These are phyloP conservation scores for Cydia splendana DNA, from an alignment of 1,140 invertebrate genomes.

Conservation along the genomic window DNA sequence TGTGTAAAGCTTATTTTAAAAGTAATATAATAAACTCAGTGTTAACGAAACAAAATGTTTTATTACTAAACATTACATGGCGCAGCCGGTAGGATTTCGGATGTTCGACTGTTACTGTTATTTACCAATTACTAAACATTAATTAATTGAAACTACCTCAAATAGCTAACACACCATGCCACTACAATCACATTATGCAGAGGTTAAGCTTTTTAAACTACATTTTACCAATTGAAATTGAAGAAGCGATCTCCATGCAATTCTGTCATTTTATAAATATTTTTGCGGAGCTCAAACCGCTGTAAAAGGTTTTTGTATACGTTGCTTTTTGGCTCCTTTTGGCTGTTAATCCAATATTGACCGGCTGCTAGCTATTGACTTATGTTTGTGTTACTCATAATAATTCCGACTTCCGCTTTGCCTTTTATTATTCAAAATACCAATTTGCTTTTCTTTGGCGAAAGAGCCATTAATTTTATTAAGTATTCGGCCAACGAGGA, in stretches of 20 bases:
- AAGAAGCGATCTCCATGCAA: conserved; percentile 51
- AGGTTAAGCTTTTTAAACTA: too few relatives aligned
- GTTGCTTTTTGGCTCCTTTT: conserved; percentile 79
- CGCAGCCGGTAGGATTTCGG: too few relatives aligned
- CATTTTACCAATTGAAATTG: neutral
- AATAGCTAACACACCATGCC: too few relatives aligned
- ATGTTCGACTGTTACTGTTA: too few relatives aligned
- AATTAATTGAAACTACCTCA: too few relatives aligned
- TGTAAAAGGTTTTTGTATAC: conserved; percentile 80
- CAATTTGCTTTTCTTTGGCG: conserved; percentile 71
- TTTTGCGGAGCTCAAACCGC: conserved; percentile 73
- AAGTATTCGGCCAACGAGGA: conserved; percentile 43
- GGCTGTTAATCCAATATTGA: conserved; percentile 78
- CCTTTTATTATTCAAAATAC: conserved; percentile 80
- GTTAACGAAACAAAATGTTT: too few relatives aligned
- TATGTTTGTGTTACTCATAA: conserved; percentile 78
- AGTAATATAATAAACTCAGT: too few relatives aligned
- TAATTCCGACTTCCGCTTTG: conserved; percentile 63
- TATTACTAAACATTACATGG: too few relatives aligned
- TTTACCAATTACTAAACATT: too few relatives aligned
- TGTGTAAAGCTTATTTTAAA: too few relatives aligned
- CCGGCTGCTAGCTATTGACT: conserved; percentile 77
- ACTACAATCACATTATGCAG: too few relatives aligned
- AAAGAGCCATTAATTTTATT: conserved; percentile 58
- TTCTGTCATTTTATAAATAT: conserved; percentile 73